Conservation (phyloP, 2,888 invertebrate genomes). For the Xiphydria camelus region DNA sequence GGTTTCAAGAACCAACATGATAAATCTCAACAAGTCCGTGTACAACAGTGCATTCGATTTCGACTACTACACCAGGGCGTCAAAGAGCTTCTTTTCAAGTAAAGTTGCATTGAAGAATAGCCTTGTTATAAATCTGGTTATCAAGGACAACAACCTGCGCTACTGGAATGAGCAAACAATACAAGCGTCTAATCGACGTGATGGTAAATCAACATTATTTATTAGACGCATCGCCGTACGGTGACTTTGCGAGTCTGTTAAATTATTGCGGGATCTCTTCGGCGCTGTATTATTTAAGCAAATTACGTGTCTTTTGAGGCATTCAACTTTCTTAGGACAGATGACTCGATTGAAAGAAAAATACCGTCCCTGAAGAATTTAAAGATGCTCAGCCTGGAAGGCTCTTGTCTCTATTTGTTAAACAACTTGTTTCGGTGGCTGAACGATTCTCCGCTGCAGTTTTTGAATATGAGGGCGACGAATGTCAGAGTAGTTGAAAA, state of each 20-base stretch:
- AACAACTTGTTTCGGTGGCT: slow-evolving; percentile 4
- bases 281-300: too few relatives aligned
- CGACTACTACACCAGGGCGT: background rate
- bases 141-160: background rate
- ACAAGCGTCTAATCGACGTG: too few relatives aligned
- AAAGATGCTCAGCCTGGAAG: background rate
- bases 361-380: background rate
- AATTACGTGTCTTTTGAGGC: too few relatives aligned
- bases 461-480: slow-evolving; percentile 5
- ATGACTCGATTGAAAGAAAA: background rate
- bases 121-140: background rate
- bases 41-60: background rate
- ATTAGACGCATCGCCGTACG: too few relatives aligned
- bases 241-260: too few relatives aligned
- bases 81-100: background rate
- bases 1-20: background rate
- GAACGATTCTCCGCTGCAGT: background rate
- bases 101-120: too few relatives aligned
- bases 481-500: background rate
- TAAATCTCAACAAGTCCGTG: background rate
- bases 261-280: too few relatives aligned
- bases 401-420: background rate
- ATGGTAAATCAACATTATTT: too few relatives aligned
- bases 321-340: background rate
- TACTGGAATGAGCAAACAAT: too few relatives aligned